Evolutionary conservation across 2,797 vertebrate species (phyloP).

Genomic region (Falco novaeseelandiae): DNA sequence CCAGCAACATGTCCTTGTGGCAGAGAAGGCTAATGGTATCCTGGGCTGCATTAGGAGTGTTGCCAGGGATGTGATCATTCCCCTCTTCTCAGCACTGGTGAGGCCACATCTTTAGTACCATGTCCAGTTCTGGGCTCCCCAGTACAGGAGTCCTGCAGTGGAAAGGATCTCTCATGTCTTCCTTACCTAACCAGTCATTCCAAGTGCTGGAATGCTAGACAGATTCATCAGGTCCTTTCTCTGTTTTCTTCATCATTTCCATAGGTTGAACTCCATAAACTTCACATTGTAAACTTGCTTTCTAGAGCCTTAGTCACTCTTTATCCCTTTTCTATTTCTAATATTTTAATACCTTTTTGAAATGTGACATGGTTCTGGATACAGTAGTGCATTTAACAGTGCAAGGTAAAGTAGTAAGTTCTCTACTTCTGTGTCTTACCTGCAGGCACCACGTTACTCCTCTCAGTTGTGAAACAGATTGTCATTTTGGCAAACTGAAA

Average conservation of each 20-base stretch:
- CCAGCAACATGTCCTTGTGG: background rate
- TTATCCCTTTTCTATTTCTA: background rate
- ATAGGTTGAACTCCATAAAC: background rate
- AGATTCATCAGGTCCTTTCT: background rate
- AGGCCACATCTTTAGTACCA: background rate
- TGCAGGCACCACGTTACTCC: background rate
- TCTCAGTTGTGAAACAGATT: background rate
- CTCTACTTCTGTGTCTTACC: background rate
- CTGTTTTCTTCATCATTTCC: background rate
- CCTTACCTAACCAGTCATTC: background rate
- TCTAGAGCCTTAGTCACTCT: background rate
- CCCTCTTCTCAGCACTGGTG: too few relatives aligned
- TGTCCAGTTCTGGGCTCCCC: background rate
- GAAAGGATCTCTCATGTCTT: background rate
- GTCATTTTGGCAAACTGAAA: background rate
- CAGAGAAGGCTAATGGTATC: background rate
- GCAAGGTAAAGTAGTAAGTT: background rate
- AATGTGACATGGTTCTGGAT: background rate
- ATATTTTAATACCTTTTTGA: background rate
- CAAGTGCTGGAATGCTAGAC: background rate
- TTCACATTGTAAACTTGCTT: background rate
- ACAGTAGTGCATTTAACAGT: background rate
- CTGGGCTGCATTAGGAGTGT: background rate
- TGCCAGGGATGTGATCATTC: too few relatives aligned
- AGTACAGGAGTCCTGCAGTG: background rate